phyloP scores from a whole-genome alignment of 2,888 invertebrate species.

The Chrysolina oricalcia region DNA sequence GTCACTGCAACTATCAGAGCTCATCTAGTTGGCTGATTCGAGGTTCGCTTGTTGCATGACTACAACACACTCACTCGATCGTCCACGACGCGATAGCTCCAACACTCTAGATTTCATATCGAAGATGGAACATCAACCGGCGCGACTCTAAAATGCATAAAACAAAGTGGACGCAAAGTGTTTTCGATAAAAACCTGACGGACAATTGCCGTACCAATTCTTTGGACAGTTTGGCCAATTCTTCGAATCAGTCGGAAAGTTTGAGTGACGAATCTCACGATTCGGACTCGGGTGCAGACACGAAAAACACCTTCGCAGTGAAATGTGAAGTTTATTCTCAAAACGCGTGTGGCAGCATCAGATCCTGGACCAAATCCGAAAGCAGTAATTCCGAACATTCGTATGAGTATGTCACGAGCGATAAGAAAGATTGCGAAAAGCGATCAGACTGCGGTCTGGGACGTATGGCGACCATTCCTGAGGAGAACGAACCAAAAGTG shows the following conservation, averaged over 20 bases:
- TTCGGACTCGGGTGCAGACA: constrained; percentile 80
- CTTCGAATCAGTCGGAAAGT: constrained; percentile 78
- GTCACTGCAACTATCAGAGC: constrained; percentile 70
- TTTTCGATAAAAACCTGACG: constrained; percentile 51
- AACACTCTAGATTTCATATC: constrained; percentile 11
- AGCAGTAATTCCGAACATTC: constrained; percentile 61
- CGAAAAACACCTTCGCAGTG: constrained; percentile 66
- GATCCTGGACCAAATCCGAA: constrained; percentile 61
- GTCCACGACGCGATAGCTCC: constrained; percentile 44
- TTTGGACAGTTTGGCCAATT: constrained; percentile 81
- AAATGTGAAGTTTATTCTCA: constrained; percentile 69
- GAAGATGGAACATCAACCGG: constrained; percentile 32
- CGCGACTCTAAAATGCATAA: constrained; percentile 55
- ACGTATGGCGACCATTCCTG: constrained; percentile 87
- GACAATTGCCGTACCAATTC: constrained; percentile 73
- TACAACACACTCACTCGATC: constrained; percentile 41
- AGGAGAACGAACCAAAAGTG: constrained; percentile 87
- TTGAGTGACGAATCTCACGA: constrained; percentile 77
- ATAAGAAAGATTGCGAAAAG: constrained; percentile 57
- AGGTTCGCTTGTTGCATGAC: constrained; percentile 49
- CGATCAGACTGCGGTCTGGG: constrained; percentile 49
- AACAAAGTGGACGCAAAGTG: constrained; percentile 58
- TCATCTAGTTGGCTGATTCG: constrained; percentile 60
- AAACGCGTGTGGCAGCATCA: constrained; percentile 64
- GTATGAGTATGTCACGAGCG: constrained; percentile 60